Percentiles rank a stretch among this genome's conserved stretches.
These are phyloP conservation scores for Scaptomyza tumidula DNA, from an alignment of 2,888 invertebrate species.

Conservation along the genomic window DNA sequence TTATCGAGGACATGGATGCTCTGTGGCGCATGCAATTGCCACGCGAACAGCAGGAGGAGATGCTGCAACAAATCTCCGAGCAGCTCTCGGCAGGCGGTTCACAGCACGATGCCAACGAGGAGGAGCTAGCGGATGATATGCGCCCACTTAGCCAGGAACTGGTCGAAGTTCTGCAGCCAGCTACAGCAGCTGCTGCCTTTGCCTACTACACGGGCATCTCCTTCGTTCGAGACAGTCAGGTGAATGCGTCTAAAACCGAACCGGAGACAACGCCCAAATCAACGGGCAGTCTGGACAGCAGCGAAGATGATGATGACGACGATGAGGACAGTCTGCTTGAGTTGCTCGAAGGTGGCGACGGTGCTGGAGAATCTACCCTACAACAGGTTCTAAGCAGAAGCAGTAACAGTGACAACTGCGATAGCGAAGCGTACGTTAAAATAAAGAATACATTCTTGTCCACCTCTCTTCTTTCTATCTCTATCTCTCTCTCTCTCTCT, in stretches of 20 bases:
- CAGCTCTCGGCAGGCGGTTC: slow-evolving; percentile 66
- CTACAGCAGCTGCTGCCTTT: slow-evolving; percentile 71
- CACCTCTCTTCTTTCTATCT: neutral
- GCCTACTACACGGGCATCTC: slow-evolving; percentile 78
- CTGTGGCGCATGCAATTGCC: slow-evolving; percentile 80
- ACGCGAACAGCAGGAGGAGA: slow-evolving; percentile 69
- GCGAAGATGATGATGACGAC: slow-evolving; percentile 65
- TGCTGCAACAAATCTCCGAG: slow-evolving; percentile 78
- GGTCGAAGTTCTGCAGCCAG: slow-evolving; percentile 64
- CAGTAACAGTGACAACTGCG: slow-evolving; percentile 63
- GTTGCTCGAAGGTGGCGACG: slow-evolving; percentile 49
- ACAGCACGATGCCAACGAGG: slow-evolving; percentile 40
- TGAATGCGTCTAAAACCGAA: slow-evolving; percentile 37
- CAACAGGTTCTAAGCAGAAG: slow-evolving; percentile 67
- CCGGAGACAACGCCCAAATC: slow-evolving; percentile 28
- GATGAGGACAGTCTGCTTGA: slow-evolving; percentile 69
- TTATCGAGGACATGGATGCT: slow-evolving; percentile 83
- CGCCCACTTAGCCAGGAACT: slow-evolving; percentile 61
- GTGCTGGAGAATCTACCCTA: slow-evolving; percentile 30
- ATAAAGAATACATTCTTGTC: too few relatives aligned
- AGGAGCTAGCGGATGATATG: slow-evolving; percentile 39
- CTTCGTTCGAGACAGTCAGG: slow-evolving; percentile 69
- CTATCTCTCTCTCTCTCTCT: neutral
- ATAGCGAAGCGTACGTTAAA: slow-evolving; percentile 69
- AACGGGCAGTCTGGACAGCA: slow-evolving; percentile 60